Percentiles rank a stretch among this genome's conserved stretches.
Evolutionary conservation across 2,113 vertebrate genomes (phyloP).

Genomic region (Uria lomvia): DNA sequence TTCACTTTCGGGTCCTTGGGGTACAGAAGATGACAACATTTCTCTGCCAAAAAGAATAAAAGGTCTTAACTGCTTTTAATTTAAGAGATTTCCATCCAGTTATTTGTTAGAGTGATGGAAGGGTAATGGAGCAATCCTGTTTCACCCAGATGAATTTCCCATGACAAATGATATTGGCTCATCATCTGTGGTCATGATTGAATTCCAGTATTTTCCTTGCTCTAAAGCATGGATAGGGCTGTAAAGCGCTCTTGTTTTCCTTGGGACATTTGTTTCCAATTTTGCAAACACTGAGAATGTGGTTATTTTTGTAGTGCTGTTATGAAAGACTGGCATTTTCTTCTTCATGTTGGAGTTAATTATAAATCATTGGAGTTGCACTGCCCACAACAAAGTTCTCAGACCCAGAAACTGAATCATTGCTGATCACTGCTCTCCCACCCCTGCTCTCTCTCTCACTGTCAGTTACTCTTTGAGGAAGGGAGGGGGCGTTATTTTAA

Average conservation of each 20-base stretch:
- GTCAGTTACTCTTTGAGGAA: conserved; percentile 71
- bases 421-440: conserved; percentile 73
- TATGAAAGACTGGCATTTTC: conserved; percentile 90
- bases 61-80: conserved; percentile 70
- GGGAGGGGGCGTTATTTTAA: conserved; percentile 87
- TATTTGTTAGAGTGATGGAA: conserved; percentile 72
- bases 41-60: conserved; percentile 40
- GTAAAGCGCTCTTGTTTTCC: conserved; percentile 78
- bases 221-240: conserved; percentile 75
- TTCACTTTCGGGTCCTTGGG: conserved; percentile 45
- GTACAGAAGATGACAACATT: conserved; percentile 40
- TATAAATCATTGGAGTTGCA: conserved; percentile 78
- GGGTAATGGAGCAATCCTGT: conserved; percentile 75
- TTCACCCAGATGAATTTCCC: conserved; percentile 87
- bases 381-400: conserved; percentile 83
- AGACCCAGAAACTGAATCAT: conserved; percentile 79
- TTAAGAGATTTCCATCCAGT: conserved; percentile 62
- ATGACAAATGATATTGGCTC: conserved; percentile 87
- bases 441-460: conserved; percentile 71
- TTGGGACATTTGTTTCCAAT: conserved; percentile 91
- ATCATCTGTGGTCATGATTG: conserved; percentile 80
- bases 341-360: conserved; percentile 86
- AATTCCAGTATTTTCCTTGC: conserved; percentile 75
- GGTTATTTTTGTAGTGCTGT: conserved; percentile 84
- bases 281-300: conserved; percentile 79